A percentile compares a stretch with the other conserved stretches of the same genome.
These are phyloP conservation scores for Microcebus tavaratra DNA, from an alignment of 2,113 vertebrate species.

Conservation along the genomic window DNA sequence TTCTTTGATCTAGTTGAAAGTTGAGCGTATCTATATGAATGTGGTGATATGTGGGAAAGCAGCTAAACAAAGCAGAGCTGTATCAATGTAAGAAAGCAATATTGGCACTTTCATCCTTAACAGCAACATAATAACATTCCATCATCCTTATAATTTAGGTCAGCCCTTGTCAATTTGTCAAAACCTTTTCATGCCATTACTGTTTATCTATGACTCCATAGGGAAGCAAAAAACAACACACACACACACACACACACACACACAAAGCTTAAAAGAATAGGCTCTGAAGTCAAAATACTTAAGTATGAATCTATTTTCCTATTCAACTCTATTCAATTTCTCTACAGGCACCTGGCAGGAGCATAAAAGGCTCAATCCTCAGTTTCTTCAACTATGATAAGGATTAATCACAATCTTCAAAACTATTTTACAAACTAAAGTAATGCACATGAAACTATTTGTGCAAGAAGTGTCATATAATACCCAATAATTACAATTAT, in stretches of 20 bases:
- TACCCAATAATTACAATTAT: not conserved
- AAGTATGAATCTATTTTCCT: not conserved
- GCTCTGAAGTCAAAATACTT: not conserved
- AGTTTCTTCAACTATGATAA: not conserved
- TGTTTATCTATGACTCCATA: not conserved
- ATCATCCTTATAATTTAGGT: not conserved
- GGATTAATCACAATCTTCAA: not conserved
- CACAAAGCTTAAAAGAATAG: not conserved
- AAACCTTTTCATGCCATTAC: not conserved
- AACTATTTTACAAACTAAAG: not conserved
- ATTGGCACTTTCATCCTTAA: not conserved
- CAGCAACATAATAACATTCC: not conserved
- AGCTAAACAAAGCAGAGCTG: not conserved
- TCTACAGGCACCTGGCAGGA: not conserved
- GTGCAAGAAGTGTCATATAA: not conserved
- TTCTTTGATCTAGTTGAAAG: constrained; percentile 6
- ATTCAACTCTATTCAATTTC: not conserved
- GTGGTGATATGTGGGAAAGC: not conserved
- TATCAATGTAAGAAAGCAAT: not conserved
- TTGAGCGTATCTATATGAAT: not conserved
- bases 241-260: no score
- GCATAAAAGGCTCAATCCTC: not conserved
- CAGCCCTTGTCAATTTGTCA: not conserved
- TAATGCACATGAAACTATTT: not conserved
- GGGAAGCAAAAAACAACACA: not conserved